Evolutionary conservation across 2,888 invertebrate genomes (phyloP).

Genomic region (Pachycephus smyrnensis): DNA sequence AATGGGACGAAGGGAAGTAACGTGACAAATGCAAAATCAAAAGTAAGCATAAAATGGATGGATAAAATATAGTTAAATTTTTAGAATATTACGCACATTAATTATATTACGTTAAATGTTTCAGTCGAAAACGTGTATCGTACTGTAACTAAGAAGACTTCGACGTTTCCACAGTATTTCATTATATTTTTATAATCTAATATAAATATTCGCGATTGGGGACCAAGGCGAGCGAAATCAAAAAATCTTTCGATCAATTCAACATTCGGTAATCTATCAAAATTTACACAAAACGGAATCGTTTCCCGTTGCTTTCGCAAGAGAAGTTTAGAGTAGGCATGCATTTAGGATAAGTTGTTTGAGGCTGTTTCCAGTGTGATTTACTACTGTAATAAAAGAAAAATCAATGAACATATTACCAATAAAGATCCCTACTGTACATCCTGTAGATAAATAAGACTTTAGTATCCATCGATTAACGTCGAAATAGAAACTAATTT

Average conservation of each 20-base stretch:
- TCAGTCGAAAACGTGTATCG: slow-evolving; percentile 54
- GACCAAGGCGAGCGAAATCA: slow-evolving; percentile 42
- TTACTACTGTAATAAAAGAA: not conserved
- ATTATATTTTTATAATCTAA: slow-evolving; percentile 42
- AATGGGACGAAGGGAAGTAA: slow-evolving; percentile 45
- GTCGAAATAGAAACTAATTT: too few relatives aligned
- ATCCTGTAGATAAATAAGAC: not conserved
- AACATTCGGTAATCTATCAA: slow-evolving; percentile 5
- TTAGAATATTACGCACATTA: not conserved
- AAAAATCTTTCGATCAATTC: slow-evolving; percentile 3
- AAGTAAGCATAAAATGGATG: slow-evolving; percentile 35
- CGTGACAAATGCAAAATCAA: slow-evolving; percentile 42
- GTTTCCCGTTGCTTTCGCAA: not conserved
- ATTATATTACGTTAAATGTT: slow-evolving; percentile 23
- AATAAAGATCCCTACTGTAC: not conserved
- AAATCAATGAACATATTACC: not conserved
- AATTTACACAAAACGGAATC: slow-evolving; percentile 12
- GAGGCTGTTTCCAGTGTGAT: slow-evolving; percentile 41
- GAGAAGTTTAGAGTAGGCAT: not conserved
- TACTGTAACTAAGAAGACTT: slow-evolving; percentile 46
- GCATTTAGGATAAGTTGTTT: slow-evolving; percentile 31
- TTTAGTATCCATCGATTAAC: too few relatives aligned
- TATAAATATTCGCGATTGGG: slow-evolving; percentile 40
- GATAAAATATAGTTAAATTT: not conserved
- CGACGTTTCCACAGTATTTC: slow-evolving; percentile 26